Evolutionary conservation across 2,797 vertebrate species (phyloP), one percentile per base, ranked within the genome.

Genomic region (Anguilla marmorata): DNA sequence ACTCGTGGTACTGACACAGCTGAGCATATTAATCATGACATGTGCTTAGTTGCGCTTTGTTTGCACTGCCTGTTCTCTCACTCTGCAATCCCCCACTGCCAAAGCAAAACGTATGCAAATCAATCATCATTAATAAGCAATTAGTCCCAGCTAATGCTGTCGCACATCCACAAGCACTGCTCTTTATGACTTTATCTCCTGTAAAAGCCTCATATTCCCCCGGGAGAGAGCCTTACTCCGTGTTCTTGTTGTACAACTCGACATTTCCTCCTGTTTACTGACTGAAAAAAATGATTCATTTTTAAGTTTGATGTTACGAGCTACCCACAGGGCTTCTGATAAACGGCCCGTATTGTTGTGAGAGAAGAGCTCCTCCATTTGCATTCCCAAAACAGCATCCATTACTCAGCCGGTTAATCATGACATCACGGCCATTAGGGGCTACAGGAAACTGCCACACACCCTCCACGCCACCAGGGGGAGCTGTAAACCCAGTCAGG

Each of bases 121-220:
- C 72, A 76, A 76, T 76, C 72, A 76, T 41, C 27, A 76, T 41
- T 76, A 76, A 76, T 76, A 76, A 76, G 72, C 72, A 76, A 76
- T 76, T 76, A 76, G 72, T 41, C 72, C 27, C 72, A 14, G 72
- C 72, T 27, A 41, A 76, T 14, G 27, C 33, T 37, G 27, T 41
- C 33, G 30, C 27, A 37, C 72, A 41, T 41, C 0, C 30, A 19
- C 30, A 5, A 76, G 2, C 27, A 5, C 2, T 9, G 72, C 30
- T 27, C 72, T 33, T 76, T 76, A 37, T 14, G 72, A 30, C 30
- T 41, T 76, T 76, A 76, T 76, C 14, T 76, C 27, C 72, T 4
- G 72, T 76, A 37, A 76, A 37, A 41, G 72, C 30, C 72, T 14
- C 27, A 14, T 37, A 37, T 37, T 27, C 72, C 72, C 14, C 72